phyloP scores from a whole-genome alignment of 2,888 invertebrate species.

The Drosophila diplacantha region DNA sequence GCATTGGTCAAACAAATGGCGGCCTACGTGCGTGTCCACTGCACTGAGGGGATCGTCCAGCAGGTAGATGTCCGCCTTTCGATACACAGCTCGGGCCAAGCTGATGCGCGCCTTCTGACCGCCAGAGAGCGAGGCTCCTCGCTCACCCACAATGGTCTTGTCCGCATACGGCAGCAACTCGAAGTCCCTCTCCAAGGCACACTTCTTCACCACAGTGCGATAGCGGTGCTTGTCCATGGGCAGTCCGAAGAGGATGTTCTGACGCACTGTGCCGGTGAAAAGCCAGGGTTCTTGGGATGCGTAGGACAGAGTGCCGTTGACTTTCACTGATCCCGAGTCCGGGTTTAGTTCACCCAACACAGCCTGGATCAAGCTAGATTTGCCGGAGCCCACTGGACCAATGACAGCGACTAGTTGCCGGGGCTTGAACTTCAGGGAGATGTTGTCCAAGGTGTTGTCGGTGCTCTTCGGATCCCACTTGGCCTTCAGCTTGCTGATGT shows the following conservation, averaged over 20 bases:
- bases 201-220: conserved; percentile 79
- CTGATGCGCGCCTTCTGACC: conserved; percentile 93
- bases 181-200: conserved; percentile 80
- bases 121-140: conserved; percentile 90
- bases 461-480: conserved; percentile 82
- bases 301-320: conserved; percentile 83
- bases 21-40: conserved; percentile 93
- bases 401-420: conserved; percentile 84
- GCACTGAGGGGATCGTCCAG: conserved; percentile 95
- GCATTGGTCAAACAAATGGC: conserved; percentile 87
- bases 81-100: conserved; percentile 91
- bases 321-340: conserved; percentile 79
- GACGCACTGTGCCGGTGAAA: conserved; percentile 84
- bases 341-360: conserved; percentile 80
- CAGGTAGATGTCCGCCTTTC: conserved; percentile 90
- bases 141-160: conserved; percentile 85
- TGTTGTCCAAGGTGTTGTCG: conserved; percentile 83
- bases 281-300: conserved; percentile 92
- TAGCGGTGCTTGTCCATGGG: conserved; percentile 81
- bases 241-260: conserved; percentile 82
- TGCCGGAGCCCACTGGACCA: conserved; percentile 85
- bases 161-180: conserved; percentile 81
- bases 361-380: conserved; percentile 80
- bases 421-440: conserved; percentile 82
- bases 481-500: conserved; percentile 82